phyloP scores from a whole-genome alignment of 92 coral and sea anemone species.

The Zoanthus solanderi region DNA sequence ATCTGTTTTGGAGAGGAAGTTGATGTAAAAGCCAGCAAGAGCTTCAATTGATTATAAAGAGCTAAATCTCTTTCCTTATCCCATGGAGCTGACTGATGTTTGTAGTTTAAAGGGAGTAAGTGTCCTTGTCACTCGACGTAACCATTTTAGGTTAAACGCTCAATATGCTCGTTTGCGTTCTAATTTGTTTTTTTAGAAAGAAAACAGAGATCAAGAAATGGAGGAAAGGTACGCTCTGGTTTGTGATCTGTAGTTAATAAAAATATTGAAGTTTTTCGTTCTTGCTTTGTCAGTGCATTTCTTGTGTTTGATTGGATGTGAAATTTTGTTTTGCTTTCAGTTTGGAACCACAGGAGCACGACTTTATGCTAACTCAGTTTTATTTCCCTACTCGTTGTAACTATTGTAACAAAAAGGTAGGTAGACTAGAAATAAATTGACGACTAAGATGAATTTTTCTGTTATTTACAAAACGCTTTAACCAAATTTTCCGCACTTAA shows the following conservation, averaged over 20 bases:
- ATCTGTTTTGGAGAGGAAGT: no score
- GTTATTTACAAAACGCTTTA: no score
- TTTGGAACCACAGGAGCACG: slow-evolving; percentile 80
- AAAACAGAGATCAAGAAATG: slow-evolving; percentile 59
- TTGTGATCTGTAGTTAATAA: neutral
- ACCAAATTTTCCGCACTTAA: neutral
- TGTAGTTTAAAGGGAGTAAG: no score
- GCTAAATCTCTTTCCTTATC: no score
- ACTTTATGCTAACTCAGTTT: slow-evolving; percentile 94
- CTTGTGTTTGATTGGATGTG: neutral
- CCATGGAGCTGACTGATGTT: no score
- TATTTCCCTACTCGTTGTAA: slow-evolving; percentile 95
- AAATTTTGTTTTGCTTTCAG: slow-evolving; percentile 57
- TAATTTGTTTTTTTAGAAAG: slow-evolving; percentile 39
- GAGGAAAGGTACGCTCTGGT: slow-evolving; percentile 68
- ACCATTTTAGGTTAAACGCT: no score
- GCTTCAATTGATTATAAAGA: no score
- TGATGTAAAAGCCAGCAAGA: no score
- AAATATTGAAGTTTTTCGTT: neutral
- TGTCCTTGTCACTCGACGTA: no score
- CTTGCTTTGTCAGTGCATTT: neutral
- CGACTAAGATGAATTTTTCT: no score
- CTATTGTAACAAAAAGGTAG: slow-evolving; percentile 95
- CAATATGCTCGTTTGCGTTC: neutral
- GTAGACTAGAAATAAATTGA: neutral